Evolutionary conservation across 2,888 invertebrate species (phyloP).

Genomic region (Dryobotodes eremita): DNA sequence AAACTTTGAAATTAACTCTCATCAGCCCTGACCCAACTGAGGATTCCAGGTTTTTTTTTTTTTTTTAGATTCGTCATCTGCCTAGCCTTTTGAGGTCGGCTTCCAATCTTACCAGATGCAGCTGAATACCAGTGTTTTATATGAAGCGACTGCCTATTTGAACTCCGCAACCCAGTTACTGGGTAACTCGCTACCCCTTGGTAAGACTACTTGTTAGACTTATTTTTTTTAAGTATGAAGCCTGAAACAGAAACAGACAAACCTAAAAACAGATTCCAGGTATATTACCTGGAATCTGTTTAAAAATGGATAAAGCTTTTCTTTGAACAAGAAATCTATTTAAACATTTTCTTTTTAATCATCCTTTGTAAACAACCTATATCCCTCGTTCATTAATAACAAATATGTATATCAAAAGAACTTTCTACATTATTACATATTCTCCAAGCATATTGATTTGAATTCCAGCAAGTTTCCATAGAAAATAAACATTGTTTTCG

Average conservation of each 20-base stretch:
- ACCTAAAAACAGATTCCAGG: too few species aligned
- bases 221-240: neutral
- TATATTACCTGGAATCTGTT: neutral
- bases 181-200: neutral
- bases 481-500: slow-evolving; percentile 57
- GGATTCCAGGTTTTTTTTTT: neutral
- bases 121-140: too few species aligned
- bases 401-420: slow-evolving; percentile 6
- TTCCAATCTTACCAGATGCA: too few species aligned
- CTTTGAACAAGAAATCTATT: neutral
- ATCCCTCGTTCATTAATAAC: slow-evolving; percentile 1
- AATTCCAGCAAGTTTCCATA: slow-evolving; percentile 17
- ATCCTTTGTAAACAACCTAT: neutral
- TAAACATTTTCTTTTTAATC: neutral
- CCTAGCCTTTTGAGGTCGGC: neutral
- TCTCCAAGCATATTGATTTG: slow-evolving; percentile 9
- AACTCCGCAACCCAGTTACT: neutral
- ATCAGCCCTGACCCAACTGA: neutral
- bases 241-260: too few species aligned
- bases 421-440: neutral
- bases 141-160: too few species aligned
- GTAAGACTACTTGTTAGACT: neutral
- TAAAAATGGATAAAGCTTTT: neutral
- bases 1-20: neutral
- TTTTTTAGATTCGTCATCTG: neutral